Percentiles rank a stretch among this genome's conserved stretches.
phyloP scores from a whole-genome alignment of 2,113 vertebrate genomes.

The Okapia johnstoni region DNA sequence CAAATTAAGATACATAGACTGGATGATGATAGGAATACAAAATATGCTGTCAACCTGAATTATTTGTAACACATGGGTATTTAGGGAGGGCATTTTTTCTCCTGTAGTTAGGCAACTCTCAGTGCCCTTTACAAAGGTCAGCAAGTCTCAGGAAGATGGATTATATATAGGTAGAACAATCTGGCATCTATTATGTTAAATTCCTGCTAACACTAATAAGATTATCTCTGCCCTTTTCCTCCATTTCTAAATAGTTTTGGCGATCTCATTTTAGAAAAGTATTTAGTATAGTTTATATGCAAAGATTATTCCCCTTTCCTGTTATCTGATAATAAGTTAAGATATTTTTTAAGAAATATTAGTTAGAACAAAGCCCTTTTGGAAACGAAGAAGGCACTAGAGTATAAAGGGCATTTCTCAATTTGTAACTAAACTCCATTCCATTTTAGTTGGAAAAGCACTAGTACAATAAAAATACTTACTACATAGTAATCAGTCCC shows the following conservation, averaged over 20 bases:
- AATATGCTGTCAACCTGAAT: neutral
- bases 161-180: neutral
- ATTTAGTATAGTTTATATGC: neutral
- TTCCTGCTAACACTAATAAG: conserved; percentile 5
- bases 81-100: neutral
- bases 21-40: neutral
- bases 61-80: neutral
- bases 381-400: neutral
- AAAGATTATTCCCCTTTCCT: neutral
- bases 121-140: conserved; percentile 43
- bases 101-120: neutral
- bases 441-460: conserved; percentile 10
- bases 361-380: neutral
- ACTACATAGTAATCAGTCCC: neutral
- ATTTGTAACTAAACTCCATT: neutral
- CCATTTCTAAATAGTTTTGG: neutral
- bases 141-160: conserved; percentile 38
- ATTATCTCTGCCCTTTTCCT: conserved; percentile 32
- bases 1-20: neutral
- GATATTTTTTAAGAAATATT: conserved; percentile 30
- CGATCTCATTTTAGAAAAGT: neutral
- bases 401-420: neutral
- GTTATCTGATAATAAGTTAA: conserved; percentile 25
- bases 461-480: neutral
- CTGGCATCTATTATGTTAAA: neutral